Percentiles rank a stretch among this genome's conserved stretches.
These are phyloP conservation scores for Actenoides lindsayi DNA, from an alignment of 2,113 vertebrate species.

Conservation along the genomic window DNA sequence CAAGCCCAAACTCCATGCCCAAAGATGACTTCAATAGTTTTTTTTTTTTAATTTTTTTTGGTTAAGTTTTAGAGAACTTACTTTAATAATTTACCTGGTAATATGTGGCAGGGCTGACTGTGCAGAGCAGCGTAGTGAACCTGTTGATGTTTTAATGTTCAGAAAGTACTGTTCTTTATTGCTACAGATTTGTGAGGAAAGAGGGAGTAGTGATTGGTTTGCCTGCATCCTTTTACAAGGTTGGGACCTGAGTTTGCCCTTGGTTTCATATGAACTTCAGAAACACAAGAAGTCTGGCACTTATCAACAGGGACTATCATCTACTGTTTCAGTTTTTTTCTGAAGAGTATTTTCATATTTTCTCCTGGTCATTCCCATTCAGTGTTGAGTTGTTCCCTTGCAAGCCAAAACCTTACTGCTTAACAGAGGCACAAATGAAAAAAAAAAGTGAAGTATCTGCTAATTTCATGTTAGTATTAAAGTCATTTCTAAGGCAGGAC, in stretches of 20 bases:
- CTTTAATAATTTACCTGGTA: not conserved
- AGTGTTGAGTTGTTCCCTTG: not conserved
- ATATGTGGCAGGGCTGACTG: not conserved
- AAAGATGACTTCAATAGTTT: not conserved
- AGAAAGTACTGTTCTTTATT: not conserved
- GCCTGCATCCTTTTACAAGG: not conserved
- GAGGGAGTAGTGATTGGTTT: not conserved
- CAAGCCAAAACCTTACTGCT: not conserved
- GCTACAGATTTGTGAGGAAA: not conserved
- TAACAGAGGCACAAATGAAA: not conserved
- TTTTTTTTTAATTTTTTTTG: not conserved
- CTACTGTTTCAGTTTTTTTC: not conserved
- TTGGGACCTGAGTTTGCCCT: not conserved
- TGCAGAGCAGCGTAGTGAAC: not conserved
- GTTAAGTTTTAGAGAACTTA: not conserved
- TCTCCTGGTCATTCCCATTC: not conserved
- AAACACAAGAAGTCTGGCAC: not conserved
- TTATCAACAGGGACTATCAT: not conserved
- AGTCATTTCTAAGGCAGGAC: not conserved
- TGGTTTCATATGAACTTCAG: not conserved
- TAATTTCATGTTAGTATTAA: not conserved
- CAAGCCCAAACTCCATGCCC: not conserved
- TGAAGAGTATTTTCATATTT: not conserved
- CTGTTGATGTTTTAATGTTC: not conserved
- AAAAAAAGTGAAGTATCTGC: not conserved